Conservation (phyloP, 2,888 invertebrate genomes). For the Drosophila monieri region DNA sequence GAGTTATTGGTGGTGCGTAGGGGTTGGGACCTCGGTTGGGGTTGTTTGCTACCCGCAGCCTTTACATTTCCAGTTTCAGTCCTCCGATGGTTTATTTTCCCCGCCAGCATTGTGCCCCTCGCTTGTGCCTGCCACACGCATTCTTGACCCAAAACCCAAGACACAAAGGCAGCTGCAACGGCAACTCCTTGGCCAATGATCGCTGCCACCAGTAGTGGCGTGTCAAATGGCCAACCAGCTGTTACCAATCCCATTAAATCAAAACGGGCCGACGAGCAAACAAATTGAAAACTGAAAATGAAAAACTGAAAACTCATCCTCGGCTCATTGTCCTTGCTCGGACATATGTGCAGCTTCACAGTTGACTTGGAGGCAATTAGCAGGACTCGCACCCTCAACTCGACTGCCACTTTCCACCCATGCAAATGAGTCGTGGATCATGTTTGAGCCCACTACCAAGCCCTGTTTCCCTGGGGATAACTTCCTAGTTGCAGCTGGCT, state of each 20-base stretch:
- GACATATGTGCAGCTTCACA: constrained; percentile 73
- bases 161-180: constrained; percentile 36
- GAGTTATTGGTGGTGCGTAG: constrained; percentile 38
- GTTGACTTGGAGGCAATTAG: constrained; percentile 62
- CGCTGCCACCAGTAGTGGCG: constrained; percentile 48
- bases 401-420: constrained; percentile 19
- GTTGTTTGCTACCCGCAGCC: constrained; percentile 69
- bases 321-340: constrained; percentile 21
- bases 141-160: constrained; percentile 62
- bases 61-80: constrained; percentile 20
- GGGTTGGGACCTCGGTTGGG: constrained; percentile 53
- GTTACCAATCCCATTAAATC: constrained; percentile 60
- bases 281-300: constrained; percentile 68
- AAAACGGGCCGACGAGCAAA: constrained; percentile 61
- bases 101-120: constrained; percentile 53
- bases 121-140: constrained; percentile 77
- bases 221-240: constrained; percentile 74
- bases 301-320: constrained; percentile 10
- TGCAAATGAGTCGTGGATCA: constrained; percentile 38
- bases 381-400: constrained; percentile 28
- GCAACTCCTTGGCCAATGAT: constrained; percentile 63
- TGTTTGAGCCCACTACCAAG: constrained; percentile 18
- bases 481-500: constrained; percentile 24
- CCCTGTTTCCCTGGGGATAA: constrained; percentile 10
- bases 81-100: constrained; percentile 17